phyloP scores from a whole-genome alignment of 2,888 invertebrate genomes.

The Poecilobothrus nobilitatus region DNA sequence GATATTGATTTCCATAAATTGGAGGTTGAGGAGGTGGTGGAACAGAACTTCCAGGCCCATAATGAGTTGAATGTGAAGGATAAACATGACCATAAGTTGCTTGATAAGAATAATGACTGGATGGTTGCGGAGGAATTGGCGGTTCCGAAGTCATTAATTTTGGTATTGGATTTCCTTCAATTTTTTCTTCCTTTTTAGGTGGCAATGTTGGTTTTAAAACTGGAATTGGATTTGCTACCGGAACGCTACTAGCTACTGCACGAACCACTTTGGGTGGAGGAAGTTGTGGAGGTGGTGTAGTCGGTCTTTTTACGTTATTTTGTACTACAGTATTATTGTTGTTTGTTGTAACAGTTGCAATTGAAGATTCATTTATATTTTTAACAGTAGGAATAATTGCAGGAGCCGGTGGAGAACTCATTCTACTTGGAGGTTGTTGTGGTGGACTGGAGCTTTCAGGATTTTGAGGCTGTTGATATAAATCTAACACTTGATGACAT shows the following conservation, averaged over 20 bases:
- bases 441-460: conserved; percentile 55
- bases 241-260: background rate
- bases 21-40: conserved; percentile 33
- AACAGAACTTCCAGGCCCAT: conserved; percentile 29
- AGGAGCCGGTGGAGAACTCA: conserved; percentile 51
- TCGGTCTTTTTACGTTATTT: conserved; percentile 15
- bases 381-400: conserved; percentile 27
- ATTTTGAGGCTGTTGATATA: conserved; percentile 71
- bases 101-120: conserved; percentile 38
- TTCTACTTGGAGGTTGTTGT: conserved; percentile 52
- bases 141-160: conserved; percentile 23
- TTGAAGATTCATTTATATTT: conserved; percentile 23
- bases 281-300: background rate
- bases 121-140: conserved; percentile 23
- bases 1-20: conserved; percentile 24
- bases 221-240: conserved; percentile 7
- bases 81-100: conserved; percentile 45
- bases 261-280: background rate
- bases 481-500: conserved; percentile 88
- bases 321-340: conserved; percentile 14
- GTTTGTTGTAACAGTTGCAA: conserved; percentile 20
- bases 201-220: conserved; percentile 8
- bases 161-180: conserved; percentile 22
- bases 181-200: conserved; percentile 16
- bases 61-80: conserved; percentile 34